Evolutionary conservation across 2,113 vertebrate genomes (phyloP).

Genomic region (Octodon degus): DNA sequence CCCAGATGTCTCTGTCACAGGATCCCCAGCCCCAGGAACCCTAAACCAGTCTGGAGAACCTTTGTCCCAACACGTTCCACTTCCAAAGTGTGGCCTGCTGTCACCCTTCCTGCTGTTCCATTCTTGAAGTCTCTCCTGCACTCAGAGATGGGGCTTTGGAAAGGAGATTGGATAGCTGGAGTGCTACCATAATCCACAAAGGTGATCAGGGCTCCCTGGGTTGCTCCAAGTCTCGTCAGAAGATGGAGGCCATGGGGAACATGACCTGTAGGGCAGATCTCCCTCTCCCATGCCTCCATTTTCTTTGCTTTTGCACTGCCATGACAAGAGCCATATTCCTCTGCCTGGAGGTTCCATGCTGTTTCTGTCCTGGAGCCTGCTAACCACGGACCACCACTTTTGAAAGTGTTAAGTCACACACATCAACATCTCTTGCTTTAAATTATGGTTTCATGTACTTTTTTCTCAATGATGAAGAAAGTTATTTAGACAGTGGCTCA

Average conservation of each 20-base stretch:
- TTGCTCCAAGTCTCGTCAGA: neutral
- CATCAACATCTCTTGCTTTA: neutral
- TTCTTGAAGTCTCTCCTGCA: neutral
- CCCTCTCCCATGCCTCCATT: neutral
- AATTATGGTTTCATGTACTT: neutral
- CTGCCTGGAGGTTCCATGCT: neutral
- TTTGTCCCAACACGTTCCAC: rapidly evolving
- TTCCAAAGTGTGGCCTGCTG: neutral
- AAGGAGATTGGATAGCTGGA: neutral
- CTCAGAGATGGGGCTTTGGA: neutral
- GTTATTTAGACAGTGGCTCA: neutral
- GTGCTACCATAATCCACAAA: neutral
- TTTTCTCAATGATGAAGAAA: neutral
- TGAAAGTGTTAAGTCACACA: neutral
- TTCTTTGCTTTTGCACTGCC: neutral
- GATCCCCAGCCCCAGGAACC: neutral
- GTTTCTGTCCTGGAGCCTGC: neutral
- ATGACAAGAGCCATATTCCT: neutral
- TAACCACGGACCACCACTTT: neutral
- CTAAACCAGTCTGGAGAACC: neutral
- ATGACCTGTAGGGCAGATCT: neutral
- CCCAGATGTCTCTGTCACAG: neutral
- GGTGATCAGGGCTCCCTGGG: neutral
- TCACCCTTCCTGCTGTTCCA: neutral
- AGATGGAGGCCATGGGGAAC: rapidly evolving